Base-by-base conservation (phyloP, 2,797 vertebrate species). In the Steatocranus sp. region DNA sequence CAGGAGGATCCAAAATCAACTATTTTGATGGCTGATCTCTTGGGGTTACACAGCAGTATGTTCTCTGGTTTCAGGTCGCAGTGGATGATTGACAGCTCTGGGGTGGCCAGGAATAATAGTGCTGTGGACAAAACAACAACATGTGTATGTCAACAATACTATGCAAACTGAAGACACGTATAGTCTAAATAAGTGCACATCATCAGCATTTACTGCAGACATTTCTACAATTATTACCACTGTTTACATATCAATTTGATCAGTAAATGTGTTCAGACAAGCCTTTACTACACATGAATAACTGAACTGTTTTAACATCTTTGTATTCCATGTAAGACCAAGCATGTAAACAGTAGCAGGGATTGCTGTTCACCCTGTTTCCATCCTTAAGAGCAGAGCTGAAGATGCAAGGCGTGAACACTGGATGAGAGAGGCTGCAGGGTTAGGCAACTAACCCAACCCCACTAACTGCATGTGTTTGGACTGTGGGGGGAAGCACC, bases 51-150 rank as follows among this genome's bases (percentile, higher is more conserved):
- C 84, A 98, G 97, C 87, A 98, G 95, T 91, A 98, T 98, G 94
- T 98, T 98, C 93, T 98, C 97, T 5, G 97, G 97, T 94, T 98
- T 98, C 94, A 98, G 97, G 95, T 98, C 97, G 95, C 97, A 98
- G 96, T 98, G 97, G 88, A 98, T 98, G 95, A 98, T 98, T 95
- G 97, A 97, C 93, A 98, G 97, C 93, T 98, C 97, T 2, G 97
- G 97, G 3, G 97, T 98, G 89, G 97, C 97, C 93, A 98, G 94
- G 93, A 98, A 98, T 92, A 98, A 97, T 94, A 98, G 95, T 1
- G 97, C 97, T 30, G 86, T 34, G 43, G 51, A 87, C 8, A 86
- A 36, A 81, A 34, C 81, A 14, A 58, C 11, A 87, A 5, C 17
- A 75, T 25, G 5, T 68, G 49, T 51, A 11, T 20, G 20, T 43